These are phyloP conservation scores for Phyllotreta cruciferae DNA, from an alignment of 2,888 invertebrate genomes.

Conservation along the genomic window DNA sequence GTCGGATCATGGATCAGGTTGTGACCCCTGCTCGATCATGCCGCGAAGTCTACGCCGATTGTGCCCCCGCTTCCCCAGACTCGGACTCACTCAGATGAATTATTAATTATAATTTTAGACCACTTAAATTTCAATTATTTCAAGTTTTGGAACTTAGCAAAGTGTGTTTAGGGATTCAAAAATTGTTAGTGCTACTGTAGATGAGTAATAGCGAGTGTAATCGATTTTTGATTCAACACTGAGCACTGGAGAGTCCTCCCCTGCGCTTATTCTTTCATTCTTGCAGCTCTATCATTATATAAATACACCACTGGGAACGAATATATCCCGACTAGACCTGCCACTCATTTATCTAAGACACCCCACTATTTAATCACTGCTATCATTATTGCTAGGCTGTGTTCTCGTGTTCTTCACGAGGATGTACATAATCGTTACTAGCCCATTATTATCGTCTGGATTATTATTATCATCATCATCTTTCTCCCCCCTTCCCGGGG, in stretches of 20 bases:
- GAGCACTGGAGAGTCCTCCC: conserved; percentile 1
- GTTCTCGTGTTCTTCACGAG: conserved; percentile 44
- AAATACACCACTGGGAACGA: conserved; percentile 60
- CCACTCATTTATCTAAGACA: conserved; percentile 61
- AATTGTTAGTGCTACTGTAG: no score
- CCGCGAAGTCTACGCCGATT: conserved; percentile 29
- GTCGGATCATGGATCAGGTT: conserved; percentile 55
- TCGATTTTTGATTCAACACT: conserved; percentile 15
- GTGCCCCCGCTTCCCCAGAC: conserved; percentile 16
- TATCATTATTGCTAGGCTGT: conserved; percentile 53
- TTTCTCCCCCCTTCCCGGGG: conserved; percentile 26
- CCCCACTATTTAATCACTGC: conserved; percentile 59
- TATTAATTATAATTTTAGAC: background rate
- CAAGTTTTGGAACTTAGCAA: background rate
- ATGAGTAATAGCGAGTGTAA: background rate
- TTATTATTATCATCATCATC: conserved; percentile 46
- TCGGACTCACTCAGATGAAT: conserved; percentile 11
- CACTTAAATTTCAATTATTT: conserved; percentile 1
- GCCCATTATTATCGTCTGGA: conserved; percentile 42
- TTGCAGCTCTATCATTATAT: conserved; percentile 57
- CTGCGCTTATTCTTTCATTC: conserved; percentile 29
- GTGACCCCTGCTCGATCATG: conserved; percentile 50
- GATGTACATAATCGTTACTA: conserved; percentile 50
- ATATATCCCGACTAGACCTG: conserved; percentile 53
- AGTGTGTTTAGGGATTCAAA: no score